These are phyloP conservation scores for Cygnus atratus DNA, from an alignment of 2,113 vertebrate genomes.

Conservation along the genomic window DNA sequence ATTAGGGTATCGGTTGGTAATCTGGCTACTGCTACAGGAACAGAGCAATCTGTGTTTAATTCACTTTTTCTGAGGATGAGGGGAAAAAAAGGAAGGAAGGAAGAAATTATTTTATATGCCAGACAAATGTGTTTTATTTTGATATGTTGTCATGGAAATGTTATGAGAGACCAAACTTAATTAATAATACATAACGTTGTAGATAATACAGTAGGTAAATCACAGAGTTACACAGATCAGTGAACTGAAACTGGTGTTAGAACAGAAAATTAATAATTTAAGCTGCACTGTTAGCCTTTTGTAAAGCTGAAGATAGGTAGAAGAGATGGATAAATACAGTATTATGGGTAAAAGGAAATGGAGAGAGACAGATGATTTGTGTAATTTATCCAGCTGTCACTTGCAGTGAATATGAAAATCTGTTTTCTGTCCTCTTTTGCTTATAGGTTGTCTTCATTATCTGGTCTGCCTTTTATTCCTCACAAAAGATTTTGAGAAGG, in stretches of 20 bases:
- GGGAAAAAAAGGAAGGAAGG: background rate
- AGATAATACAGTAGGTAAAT: conserved; percentile 70
- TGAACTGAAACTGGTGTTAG: conserved; percentile 66
- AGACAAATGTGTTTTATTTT: conserved; percentile 60
- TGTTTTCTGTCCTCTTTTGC: conserved; percentile 59
- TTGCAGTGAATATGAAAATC: conserved; percentile 66
- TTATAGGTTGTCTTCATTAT: conserved; percentile 42
- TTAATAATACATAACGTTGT: conserved; percentile 68
- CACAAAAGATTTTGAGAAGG: conserved; percentile 35
- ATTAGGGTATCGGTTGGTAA: background rate
- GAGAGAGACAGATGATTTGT: conserved; percentile 52
- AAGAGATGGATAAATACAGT: conserved; percentile 35
- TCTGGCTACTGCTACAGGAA: background rate
- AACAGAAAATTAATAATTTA: conserved; percentile 71
- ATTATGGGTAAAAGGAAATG: background rate
- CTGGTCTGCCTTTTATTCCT: conserved; percentile 42
- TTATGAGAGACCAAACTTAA: conserved; percentile 61
- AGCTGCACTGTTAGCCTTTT: conserved; percentile 40
- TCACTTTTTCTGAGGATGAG: conserved; percentile 6
- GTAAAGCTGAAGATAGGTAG: conserved; percentile 57
- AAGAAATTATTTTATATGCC: background rate
- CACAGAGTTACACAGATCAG: conserved; percentile 65
- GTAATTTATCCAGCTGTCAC: conserved; percentile 65
- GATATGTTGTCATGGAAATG: conserved; percentile 63
- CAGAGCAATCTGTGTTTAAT: background rate